These are phyloP conservation scores for Clostera curtula DNA, from an alignment of 2,888 invertebrate species.

Conservation along the genomic window DNA sequence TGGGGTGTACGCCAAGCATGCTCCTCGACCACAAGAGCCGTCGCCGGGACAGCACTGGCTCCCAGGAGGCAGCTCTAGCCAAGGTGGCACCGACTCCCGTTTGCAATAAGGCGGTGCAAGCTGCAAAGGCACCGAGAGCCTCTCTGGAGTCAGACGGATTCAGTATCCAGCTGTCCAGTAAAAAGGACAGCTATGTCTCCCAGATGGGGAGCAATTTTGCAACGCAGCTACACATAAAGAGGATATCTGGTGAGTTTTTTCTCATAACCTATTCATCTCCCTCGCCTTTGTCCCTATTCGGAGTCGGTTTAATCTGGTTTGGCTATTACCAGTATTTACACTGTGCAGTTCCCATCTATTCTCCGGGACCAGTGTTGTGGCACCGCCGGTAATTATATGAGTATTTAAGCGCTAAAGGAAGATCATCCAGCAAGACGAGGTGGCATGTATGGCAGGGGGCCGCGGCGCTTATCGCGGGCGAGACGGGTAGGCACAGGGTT, in stretches of 20 bases:
- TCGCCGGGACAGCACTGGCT: conserved; percentile 69
- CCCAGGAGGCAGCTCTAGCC: conserved; percentile 65
- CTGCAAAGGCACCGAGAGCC: conserved; percentile 62
- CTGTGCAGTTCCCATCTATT: too few species aligned
- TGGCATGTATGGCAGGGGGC: too few species aligned
- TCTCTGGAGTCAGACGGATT: conserved; percentile 69
- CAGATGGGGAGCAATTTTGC: conserved; percentile 72
- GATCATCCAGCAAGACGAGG: too few species aligned
- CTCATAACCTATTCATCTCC: too few species aligned
- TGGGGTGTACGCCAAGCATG: conserved; percentile 80
- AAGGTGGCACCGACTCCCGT: conserved; percentile 60
- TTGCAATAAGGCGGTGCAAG: conserved; percentile 64
- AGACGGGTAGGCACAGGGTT: too few species aligned
- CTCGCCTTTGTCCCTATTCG: too few species aligned
- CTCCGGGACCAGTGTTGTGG: too few species aligned
- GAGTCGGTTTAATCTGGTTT: too few species aligned
- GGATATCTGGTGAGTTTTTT: conserved; percentile 68
- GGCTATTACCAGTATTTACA: too few species aligned
- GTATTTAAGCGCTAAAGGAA: too few species aligned
- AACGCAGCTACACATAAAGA: conserved; percentile 68
- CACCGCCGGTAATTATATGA: too few species aligned
- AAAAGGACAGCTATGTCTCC: conserved; percentile 71
- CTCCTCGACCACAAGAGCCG: conserved; percentile 76
- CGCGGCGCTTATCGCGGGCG: too few species aligned
- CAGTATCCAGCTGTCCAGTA: conserved; percentile 66